phyloP scores from a whole-genome alignment of 2,888 invertebrate genomes.

The Eupithecia vulgata region DNA sequence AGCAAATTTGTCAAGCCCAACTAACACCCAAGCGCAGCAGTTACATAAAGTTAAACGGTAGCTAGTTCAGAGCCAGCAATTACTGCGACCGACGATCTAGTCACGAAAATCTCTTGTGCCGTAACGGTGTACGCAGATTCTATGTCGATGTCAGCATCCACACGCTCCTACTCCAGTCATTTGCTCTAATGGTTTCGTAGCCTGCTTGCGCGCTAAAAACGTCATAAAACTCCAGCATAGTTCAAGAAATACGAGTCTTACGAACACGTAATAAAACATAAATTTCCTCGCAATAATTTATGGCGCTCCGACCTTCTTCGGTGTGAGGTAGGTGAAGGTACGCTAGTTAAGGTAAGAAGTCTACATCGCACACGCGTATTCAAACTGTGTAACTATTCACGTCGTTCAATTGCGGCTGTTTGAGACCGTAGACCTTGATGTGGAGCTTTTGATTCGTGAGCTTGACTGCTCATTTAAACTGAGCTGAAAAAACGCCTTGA shows the following conservation, averaged over 20 bases:
- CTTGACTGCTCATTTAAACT: constrained; percentile 13
- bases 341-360: constrained; percentile 48
- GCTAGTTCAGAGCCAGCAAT: constrained; percentile 51
- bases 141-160: constrained; percentile 61
- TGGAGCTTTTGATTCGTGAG: constrained; percentile 24
- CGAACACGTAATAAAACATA: constrained; percentile 43
- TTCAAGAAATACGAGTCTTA: constrained; percentile 44
- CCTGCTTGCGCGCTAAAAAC: constrained; percentile 47
- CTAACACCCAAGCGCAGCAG: constrained; percentile 14
- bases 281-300: constrained; percentile 35
- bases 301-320: constrained; percentile 29
- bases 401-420: constrained; percentile 41
- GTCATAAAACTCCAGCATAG: constrained; percentile 36
- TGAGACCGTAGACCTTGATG: constrained; percentile 30
- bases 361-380: constrained; percentile 51
- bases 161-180: constrained; percentile 61
- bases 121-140: constrained; percentile 62
- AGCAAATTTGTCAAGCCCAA: constrained; percentile 1
- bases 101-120: constrained; percentile 67
- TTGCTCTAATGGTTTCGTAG: constrained; percentile 67
- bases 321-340: constrained; percentile 47
- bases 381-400: constrained; percentile 50
- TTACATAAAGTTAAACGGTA: constrained; percentile 33
- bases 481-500: constrained; percentile 8
- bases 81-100: constrained; percentile 60